Base-by-base conservation (phyloP, 2,797 vertebrate genomes). In the Premnoplex brunnescens region DNA sequence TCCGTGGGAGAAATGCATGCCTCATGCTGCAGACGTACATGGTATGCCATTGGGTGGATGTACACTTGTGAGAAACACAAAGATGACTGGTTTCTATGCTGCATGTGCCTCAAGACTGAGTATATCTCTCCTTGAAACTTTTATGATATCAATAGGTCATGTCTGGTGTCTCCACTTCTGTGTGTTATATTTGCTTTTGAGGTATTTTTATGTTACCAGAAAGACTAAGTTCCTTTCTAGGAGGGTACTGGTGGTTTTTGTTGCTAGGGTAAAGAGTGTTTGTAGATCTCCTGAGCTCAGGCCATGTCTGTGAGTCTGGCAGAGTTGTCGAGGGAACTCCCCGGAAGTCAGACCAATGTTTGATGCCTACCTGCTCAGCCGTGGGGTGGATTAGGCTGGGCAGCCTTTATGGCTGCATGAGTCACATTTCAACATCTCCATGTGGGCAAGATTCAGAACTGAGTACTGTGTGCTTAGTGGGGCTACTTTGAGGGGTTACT, bases 1-100 rank as follows among this genome's bases (percentile, higher is more conserved):
- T 78, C 37, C 16, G 1, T 46, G 34, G 36, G 13, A 64, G 66
- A 77, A 85, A 79, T 18, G 21, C 13, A 9, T 72, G 11, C 63
- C 8, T 67, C 15, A 2, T 52, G 20, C 20, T 46, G 49, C 16
- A 17, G 12, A 27, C 2, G 3, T 43, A 26, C 7, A 4, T 20
- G 9, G 11, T 52, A 6, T 32, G 24, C 34, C 6, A 1, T 51
- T 0, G 0, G 16, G 14, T 52, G 32, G 51, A 48, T 1, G 4
- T 24, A 46, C 14, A 11, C 37, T 51, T 72, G 11, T 34, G 36
- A 80, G 55, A 51, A 68, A 84, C 44, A 19, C 32, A 62, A 39
- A 51, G 41, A 36, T 2, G 3, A 30, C 5, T 30, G 16, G 7
- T 48, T 79, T 67, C n/a, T 67, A 28, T 55, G 21, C 37, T 37